Conservation (phyloP, 2,797 vertebrate species). For the Tapera naevia region DNA sequence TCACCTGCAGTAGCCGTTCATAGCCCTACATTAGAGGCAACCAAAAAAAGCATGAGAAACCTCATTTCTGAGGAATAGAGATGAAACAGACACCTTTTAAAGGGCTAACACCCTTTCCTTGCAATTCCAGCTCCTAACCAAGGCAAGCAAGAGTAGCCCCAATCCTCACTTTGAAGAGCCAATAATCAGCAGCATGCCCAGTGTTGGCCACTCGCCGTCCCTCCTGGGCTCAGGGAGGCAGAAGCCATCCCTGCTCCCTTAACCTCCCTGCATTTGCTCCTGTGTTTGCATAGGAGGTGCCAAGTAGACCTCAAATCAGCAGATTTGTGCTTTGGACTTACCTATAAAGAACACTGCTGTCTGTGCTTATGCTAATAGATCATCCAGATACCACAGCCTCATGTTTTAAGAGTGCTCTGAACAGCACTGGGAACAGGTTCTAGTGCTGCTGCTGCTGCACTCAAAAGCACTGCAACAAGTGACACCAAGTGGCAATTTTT, state of each 20-base stretch:
- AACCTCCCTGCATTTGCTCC: neutral
- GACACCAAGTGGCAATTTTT: neutral
- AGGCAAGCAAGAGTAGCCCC: neutral
- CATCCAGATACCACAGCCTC: neutral
- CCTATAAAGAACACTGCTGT: accelerated
- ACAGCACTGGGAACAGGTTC: neutral
- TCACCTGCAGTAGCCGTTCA: neutral
- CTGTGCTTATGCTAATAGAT: neutral
- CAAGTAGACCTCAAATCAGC: neutral
- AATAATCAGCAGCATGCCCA: neutral
- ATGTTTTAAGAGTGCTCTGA: neutral
- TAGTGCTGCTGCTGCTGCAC: neutral
- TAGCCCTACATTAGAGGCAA: neutral
- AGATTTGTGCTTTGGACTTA: neutral
- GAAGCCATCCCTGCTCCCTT: neutral
- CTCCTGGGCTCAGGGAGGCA: neutral
- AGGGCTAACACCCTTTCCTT: neutral
- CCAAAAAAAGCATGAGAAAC: neutral
- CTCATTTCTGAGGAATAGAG: neutral
- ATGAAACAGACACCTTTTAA: neutral
- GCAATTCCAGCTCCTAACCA: neutral
- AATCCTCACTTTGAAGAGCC: neutral
- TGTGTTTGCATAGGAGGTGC: neutral
- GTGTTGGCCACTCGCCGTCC: neutral
- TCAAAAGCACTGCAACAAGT: neutral